Evolutionary conservation across 2,888 invertebrate species (phyloP).

Genomic region (Drosophila tripunctata): DNA sequence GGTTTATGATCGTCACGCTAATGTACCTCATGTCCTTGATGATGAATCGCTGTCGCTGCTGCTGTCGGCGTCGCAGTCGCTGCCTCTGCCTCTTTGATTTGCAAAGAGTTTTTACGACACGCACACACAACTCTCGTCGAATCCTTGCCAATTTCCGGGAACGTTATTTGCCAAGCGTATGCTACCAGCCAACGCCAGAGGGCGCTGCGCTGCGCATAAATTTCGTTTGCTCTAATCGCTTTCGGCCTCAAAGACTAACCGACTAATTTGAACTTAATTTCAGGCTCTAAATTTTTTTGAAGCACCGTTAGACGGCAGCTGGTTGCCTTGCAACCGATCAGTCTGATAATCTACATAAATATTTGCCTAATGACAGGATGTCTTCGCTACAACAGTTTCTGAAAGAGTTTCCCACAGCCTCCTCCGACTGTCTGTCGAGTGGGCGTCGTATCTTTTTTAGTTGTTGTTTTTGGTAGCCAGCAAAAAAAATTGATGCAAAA

Average conservation of each 20-base stretch:
- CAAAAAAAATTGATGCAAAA: slow-evolving; percentile 52
- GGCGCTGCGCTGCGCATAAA: slow-evolving; percentile 70
- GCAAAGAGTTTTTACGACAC: slow-evolving; percentile 80
- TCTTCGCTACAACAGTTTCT: slow-evolving; percentile 34
- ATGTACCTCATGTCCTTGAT: slow-evolving; percentile 74
- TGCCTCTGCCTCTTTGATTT: slow-evolving; percentile 51
- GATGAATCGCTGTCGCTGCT: slow-evolving; percentile 45
- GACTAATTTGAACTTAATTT: slow-evolving; percentile 62
- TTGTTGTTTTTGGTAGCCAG: slow-evolving; percentile 54
- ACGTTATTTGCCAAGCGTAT: slow-evolving; percentile 63
- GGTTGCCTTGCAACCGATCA: slow-evolving; percentile 40
- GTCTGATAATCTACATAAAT: slow-evolving; percentile 70
- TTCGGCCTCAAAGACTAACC: slow-evolving; percentile 48
- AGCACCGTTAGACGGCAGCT: slow-evolving; percentile 63
- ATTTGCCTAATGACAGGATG: slow-evolving; percentile 77
- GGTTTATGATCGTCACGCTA: slow-evolving; percentile 70
- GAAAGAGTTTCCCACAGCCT: slow-evolving; percentile 61
- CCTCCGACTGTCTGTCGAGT: slow-evolving; percentile 40
- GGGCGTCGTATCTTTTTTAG: slow-evolving; percentile 55
- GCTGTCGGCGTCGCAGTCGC: slow-evolving; percentile 2
- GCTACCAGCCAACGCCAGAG: slow-evolving; percentile 63
- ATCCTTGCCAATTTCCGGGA: slow-evolving; percentile 80
- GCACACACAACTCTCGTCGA: slow-evolving; percentile 50
- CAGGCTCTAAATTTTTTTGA: slow-evolving; percentile 49
- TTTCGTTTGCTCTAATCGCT: slow-evolving; percentile 56